Conservation (phyloP, 2,113 vertebrate species). For the Macheiramphus alcinus region DNA sequence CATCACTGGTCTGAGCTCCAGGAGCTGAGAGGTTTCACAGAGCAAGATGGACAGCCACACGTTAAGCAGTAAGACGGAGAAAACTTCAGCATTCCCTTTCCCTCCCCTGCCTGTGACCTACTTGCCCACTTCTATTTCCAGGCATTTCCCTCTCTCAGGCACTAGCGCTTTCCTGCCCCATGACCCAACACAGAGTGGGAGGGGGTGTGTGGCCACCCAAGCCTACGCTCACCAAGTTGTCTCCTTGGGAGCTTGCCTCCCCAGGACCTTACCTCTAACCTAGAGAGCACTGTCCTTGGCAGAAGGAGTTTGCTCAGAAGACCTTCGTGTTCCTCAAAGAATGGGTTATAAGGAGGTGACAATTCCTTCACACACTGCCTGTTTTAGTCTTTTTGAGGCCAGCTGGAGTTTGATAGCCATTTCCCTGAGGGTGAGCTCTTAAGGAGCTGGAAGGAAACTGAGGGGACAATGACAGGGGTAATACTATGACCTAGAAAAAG, state of each 20-base stretch:
- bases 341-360: not conserved
- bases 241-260: not conserved
- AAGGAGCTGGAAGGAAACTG: not conserved
- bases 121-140: not conserved
- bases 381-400: not conserved
- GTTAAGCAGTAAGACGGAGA: not conserved
- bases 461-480: not conserved
- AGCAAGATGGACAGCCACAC: not conserved
- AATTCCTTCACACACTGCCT: not conserved
- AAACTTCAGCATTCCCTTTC: not conserved
- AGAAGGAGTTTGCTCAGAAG: not conserved
- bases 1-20: not conserved
- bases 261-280: not conserved
- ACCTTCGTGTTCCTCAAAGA: not conserved
- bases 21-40: not conserved
- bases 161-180: not conserved
- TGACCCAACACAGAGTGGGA: rapidly evolving
- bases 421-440: not conserved
- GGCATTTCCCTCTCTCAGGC: not conserved
- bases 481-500: not conserved
- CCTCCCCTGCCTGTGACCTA: not conserved
- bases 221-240: not conserved
- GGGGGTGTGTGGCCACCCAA: not conserved
- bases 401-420: not conserved
- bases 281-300: not conserved